A percentile compares a stretch with the other conserved stretches of the same genome.
These are phyloP conservation scores for Falco cherrug DNA, from an alignment of 2,797 vertebrate species.

Conservation along the genomic window DNA sequence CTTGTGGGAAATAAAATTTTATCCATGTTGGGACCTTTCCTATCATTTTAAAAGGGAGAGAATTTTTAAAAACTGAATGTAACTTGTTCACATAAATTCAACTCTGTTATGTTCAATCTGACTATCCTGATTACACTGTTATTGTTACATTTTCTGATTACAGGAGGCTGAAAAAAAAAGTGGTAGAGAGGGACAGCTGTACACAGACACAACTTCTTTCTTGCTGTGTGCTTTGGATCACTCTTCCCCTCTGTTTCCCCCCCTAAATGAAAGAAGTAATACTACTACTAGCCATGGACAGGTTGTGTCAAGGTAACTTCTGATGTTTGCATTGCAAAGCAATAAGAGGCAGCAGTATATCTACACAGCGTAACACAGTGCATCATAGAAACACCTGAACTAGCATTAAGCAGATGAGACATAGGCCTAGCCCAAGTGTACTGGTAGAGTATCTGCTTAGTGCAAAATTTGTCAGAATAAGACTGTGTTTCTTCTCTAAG, in stretches of 20 bases:
- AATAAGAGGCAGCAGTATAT: background rate
- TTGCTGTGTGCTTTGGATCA: background rate
- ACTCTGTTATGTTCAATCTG: background rate
- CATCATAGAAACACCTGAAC: background rate
- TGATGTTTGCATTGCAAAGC: background rate
- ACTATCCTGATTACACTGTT: background rate
- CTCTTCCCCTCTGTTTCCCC: background rate
- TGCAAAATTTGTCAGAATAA: background rate
- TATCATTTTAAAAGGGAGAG: background rate
- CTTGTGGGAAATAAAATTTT: background rate
- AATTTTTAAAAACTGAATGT: background rate
- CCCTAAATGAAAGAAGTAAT: background rate
- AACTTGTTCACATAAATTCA: background rate
- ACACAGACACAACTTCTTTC: background rate
- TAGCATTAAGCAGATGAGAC: background rate
- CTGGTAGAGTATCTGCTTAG: background rate
- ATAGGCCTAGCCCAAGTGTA: background rate
- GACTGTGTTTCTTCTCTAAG: background rate
- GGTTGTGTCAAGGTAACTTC: background rate
- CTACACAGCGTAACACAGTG: fast-evolving
- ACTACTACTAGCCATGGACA: background rate
- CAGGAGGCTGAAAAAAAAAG: background rate
- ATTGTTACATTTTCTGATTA: background rate
- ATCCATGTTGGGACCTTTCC: background rate
- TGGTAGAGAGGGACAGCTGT: background rate